A percentile compares a stretch with the other conserved stretches of the same genome.
Conservation (phyloP, 2,797 vertebrate species). For the Crocodylus rhombifer region DNA sequence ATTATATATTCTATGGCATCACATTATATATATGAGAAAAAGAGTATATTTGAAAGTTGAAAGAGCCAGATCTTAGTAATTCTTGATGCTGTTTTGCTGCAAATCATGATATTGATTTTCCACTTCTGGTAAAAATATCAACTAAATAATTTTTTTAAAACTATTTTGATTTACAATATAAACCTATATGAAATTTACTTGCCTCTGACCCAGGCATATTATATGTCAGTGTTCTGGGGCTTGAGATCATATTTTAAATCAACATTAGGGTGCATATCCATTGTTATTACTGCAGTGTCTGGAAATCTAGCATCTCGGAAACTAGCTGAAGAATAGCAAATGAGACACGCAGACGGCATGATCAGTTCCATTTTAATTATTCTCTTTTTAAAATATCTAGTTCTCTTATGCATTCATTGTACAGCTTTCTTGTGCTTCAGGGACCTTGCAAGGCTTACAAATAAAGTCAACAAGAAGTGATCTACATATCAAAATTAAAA, state of each 20-base stretch:
- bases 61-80: conserved; percentile 32
- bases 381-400: conserved; percentile 33
- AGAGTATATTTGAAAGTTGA: neutral
- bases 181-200: conserved; percentile 44
- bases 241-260: conserved; percentile 56
- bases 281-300: neutral
- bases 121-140: conserved; percentile 67
- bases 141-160: conserved; percentile 65
- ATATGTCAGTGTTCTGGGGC: conserved; percentile 12
- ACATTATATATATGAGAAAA: conserved; percentile 17
- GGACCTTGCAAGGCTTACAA: conserved; percentile 36
- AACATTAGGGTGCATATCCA: conserved; percentile 29
- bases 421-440: conserved; percentile 13
- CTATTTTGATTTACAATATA: conserved; percentile 41
- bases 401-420: conserved; percentile 20
- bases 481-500: conserved; percentile 16
- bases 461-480: conserved; percentile 20
- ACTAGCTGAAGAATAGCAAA: conserved; percentile 39
- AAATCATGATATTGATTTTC: conserved; percentile 51
- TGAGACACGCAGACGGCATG: conserved; percentile 31
- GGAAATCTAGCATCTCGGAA: conserved; percentile 50
- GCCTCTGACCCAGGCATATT: conserved; percentile 48
- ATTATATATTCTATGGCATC: neutral
- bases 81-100: conserved; percentile 21
- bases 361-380: conserved; percentile 57